Conservation (phyloP, 2,888 invertebrate species). For the Habrosyne pyritoides region DNA sequence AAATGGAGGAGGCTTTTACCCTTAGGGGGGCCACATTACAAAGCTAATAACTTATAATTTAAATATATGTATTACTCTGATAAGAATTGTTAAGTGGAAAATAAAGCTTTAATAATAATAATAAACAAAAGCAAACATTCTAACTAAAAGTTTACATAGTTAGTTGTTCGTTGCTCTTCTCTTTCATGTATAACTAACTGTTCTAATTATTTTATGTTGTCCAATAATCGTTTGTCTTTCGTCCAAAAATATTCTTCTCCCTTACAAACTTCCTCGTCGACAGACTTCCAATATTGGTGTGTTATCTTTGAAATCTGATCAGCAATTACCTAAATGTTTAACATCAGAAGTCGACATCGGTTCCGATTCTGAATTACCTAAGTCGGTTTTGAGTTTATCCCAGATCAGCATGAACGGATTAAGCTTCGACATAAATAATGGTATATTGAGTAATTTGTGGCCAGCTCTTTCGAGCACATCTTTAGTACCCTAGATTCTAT, state of each 20-base stretch:
- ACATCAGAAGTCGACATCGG: neutral
- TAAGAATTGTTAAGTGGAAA: too few species aligned
- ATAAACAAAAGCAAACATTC: too few species aligned
- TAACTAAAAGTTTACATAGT: too few species aligned
- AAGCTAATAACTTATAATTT: too few species aligned
- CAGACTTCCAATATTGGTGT: neutral
- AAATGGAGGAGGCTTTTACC: too few species aligned
- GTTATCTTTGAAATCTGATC: neutral
- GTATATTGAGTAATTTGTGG: neutral
- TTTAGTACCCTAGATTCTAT: neutral
- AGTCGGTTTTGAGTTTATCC: neutral
- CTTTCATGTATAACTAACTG: neutral
- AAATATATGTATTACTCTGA: too few species aligned
- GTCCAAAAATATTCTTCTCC: neutral
- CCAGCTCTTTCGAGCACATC: neutral
- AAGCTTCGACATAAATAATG: neutral
- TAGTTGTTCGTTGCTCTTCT: neutral
- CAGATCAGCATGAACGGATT: neutral
- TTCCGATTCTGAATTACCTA: neutral
- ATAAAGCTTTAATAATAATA: too few species aligned
- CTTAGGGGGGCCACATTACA: too few species aligned
- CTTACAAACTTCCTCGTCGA: neutral
- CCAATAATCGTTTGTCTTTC: neutral
- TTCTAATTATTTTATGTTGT: neutral
- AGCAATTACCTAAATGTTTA: neutral